Conservation (phyloP, 2,888 invertebrate species). For the Plebejus melissa region DNA sequence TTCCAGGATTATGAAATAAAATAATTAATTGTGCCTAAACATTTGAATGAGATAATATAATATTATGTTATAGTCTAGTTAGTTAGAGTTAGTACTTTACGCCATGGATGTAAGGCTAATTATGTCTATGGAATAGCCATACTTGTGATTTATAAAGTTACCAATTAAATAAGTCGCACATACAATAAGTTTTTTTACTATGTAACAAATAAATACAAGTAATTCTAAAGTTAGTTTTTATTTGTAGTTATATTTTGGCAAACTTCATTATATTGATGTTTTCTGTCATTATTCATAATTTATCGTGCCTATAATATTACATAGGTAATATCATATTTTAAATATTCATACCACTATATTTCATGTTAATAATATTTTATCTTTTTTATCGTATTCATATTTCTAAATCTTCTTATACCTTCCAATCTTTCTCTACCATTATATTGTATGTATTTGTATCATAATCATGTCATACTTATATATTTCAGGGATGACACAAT, state of each 20-base stretch:
- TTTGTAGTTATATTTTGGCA: background rate
- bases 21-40: conserved; percentile 15
- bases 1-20: background rate
- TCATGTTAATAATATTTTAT: background rate
- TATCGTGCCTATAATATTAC: background rate
- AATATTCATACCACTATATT: background rate
- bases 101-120: background rate
- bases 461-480: conserved; percentile 24
- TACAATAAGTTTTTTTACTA: conserved; percentile 11
- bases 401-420: background rate
- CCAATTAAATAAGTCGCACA: background rate
- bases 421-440: background rate
- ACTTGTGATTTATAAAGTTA: conserved; percentile 23
- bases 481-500: conserved; percentile 30
- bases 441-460: conserved; percentile 27
- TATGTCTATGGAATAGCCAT: conserved; percentile 17
- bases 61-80: background rate
- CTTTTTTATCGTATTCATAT: background rate
- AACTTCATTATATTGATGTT: background rate
- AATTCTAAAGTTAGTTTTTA: background rate
- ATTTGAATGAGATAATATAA: background rate
- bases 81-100: background rate
- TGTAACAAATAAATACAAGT: conserved; percentile 13
- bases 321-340: background rate
- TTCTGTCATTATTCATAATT: background rate